These are phyloP conservation scores for Galeopterus variegatus DNA, from an alignment of 2,113 vertebrate species.

Conservation along the genomic window DNA sequence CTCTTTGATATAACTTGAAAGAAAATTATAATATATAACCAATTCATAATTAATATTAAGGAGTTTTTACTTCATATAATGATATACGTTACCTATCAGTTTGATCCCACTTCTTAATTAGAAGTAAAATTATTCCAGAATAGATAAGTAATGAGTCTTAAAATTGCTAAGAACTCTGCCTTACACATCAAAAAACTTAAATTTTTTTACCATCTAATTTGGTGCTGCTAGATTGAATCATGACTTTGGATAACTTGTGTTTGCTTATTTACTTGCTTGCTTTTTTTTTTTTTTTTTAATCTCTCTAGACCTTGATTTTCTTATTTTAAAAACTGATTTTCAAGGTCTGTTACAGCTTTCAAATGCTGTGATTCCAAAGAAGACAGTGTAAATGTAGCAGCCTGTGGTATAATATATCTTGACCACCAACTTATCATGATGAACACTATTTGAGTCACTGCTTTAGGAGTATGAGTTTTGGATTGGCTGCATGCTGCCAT, in stretches of 20 bases:
- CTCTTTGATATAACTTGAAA: background rate
- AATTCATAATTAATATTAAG: slow-evolving; percentile 7
- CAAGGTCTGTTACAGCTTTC: background rate
- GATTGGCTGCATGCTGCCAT: background rate
- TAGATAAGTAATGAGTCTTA: background rate
- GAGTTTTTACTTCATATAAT: background rate
- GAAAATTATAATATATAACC: background rate
- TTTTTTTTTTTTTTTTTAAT: background rate
- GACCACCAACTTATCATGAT: background rate
- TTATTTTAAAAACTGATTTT: background rate
- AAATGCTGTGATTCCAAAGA: background rate
- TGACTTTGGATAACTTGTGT: background rate
- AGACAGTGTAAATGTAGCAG: background rate
- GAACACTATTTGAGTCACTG: background rate
- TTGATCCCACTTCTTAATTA: background rate
- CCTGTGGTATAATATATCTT: background rate
- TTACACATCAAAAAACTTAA: background rate
- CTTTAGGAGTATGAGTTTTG: background rate
- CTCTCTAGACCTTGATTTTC: background rate
- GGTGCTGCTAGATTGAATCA: background rate
- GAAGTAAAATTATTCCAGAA: background rate
- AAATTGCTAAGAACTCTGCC: background rate
- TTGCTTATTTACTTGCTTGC: background rate
- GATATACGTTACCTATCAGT: background rate
- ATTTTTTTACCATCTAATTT: background rate